Evolutionary conservation across 2,113 vertebrate species (phyloP).

Genomic region (Oreochromis spilurus): DNA sequence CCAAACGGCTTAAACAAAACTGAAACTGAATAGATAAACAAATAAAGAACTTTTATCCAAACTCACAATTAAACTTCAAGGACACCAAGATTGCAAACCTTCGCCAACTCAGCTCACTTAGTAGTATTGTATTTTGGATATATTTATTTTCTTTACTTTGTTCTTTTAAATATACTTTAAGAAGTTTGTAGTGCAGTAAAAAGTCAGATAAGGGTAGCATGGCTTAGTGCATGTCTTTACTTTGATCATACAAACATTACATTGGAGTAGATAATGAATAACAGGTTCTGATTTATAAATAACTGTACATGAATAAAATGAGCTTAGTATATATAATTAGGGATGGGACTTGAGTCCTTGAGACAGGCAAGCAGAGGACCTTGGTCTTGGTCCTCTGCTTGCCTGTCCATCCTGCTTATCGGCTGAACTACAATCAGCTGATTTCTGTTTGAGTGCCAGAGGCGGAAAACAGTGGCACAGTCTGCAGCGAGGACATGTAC

Average conservation of each 20-base stretch:
- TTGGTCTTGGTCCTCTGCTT: background rate
- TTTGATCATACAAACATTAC: background rate
- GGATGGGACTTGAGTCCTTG: background rate
- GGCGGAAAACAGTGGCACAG: background rate
- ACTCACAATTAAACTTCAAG: background rate
- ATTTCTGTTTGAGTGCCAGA: background rate
- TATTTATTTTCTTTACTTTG: background rate
- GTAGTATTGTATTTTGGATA: background rate
- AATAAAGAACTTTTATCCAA: background rate
- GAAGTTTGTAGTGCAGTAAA: background rate
- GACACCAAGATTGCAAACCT: background rate
- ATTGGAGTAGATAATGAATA: background rate
- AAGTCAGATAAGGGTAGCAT: background rate
- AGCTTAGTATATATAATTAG: background rate
- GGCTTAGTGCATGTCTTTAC: background rate
- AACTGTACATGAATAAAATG: background rate
- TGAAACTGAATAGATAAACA: background rate
- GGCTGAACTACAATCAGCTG: background rate
- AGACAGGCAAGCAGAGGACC: background rate
- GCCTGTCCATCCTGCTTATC: fast-evolving
- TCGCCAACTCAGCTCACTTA: background rate
- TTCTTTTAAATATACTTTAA: background rate
- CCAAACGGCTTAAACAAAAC: background rate
- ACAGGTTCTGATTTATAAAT: background rate
- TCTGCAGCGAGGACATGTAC: background rate